These are phyloP conservation scores for Muntiacus reevesi DNA, from an alignment of 2,113 vertebrate genomes.

Conservation along the genomic window DNA sequence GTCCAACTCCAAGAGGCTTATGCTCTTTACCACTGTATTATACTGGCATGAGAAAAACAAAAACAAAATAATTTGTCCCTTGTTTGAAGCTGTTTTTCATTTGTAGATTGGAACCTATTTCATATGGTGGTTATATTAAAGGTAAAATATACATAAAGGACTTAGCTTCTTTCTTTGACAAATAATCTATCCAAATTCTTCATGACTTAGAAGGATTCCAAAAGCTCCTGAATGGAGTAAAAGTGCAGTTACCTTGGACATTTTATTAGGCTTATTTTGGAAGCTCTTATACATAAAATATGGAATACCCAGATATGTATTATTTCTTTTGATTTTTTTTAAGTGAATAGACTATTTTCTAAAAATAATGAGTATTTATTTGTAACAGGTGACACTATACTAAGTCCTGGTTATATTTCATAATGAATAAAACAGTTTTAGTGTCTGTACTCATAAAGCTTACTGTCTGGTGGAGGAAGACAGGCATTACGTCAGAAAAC, in stretches of 20 bases:
- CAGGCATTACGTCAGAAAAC: neutral
- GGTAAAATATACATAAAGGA: neutral
- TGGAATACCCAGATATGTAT: neutral
- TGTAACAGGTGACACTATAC: neutral
- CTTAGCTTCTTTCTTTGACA: neutral
- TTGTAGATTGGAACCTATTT: neutral
- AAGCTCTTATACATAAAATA: neutral
- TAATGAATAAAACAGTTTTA: neutral
- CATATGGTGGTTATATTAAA: neutral
- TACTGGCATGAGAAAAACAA: neutral
- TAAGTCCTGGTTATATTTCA: neutral
- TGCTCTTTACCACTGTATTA: neutral
- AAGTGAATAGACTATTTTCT: neutral
- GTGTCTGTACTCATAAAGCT: neutral
- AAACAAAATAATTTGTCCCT: neutral
- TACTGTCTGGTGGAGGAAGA: neutral
- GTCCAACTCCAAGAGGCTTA: neutral
- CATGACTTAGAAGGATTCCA: neutral
- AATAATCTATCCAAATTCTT: neutral
- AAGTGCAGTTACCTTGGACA: neutral
- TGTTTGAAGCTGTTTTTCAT: neutral
- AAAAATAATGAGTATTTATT: neutral
- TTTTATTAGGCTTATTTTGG: neutral
- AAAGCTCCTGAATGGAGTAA: constrained; percentile 6
- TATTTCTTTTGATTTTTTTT: neutral